Evolutionary conservation across 2,113 vertebrate genomes (phyloP).

Genomic region (Callocephalon fimbriatum): DNA sequence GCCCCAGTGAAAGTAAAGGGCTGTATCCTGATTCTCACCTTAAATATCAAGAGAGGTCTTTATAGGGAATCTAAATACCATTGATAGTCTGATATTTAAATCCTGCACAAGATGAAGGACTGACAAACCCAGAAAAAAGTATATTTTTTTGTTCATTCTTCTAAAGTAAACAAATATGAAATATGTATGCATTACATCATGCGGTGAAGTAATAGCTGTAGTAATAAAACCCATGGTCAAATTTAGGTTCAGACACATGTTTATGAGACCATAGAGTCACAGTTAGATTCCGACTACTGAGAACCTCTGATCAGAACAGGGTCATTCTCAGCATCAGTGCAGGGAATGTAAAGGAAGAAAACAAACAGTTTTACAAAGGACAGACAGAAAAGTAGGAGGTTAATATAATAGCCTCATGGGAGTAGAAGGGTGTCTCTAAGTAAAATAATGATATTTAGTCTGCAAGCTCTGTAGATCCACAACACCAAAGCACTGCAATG

Average conservation of each 20-base stretch:
- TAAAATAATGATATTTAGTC: not conserved
- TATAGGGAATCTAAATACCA: not conserved
- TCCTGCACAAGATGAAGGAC: not conserved
- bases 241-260: not conserved
- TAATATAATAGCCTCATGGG: not conserved
- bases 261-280: not conserved
- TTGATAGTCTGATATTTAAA: not conserved
- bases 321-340: not conserved
- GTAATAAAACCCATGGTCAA: not conserved
- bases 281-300: not conserved
- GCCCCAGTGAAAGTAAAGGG: not conserved
- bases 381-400: not conserved
- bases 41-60: not conserved
- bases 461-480: not conserved
- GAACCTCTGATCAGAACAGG: not conserved
- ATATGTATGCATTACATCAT: not conserved
- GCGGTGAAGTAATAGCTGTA: not conserved
- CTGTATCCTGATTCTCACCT: rapidly evolving
- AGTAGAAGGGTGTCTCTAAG: not conserved
- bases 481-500: not conserved
- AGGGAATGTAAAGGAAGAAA: not conserved
- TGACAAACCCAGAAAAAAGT: not conserved
- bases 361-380: not conserved
- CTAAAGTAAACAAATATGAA: not conserved
- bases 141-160: not conserved